A percentile compares a stretch with the other conserved stretches of the same genome.
Conservation (phyloP, 1,140 invertebrate species). For the Halotydeus destructor region DNA sequence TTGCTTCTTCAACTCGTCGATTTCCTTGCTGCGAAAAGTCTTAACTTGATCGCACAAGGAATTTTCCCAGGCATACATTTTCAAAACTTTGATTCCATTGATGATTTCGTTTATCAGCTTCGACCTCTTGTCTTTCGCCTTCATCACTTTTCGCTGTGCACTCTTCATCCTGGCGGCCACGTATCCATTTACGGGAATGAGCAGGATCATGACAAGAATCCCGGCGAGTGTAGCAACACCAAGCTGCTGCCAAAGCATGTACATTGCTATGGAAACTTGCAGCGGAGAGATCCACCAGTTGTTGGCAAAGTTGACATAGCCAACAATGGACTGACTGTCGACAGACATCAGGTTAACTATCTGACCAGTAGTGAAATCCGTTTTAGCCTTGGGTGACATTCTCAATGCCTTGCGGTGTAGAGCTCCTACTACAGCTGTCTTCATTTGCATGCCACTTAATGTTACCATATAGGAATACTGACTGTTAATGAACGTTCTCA, state of each 20-base stretch:
- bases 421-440: slow-evolving; percentile 18
- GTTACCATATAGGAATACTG: too few relatives aligned
- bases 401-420: slow-evolving; percentile 21
- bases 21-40: background rate
- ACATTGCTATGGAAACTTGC: slow-evolving; percentile 21
- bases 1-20: slow-evolving; percentile 10
- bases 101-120: slow-evolving; percentile 28
- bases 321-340: slow-evolving; percentile 8
- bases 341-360: slow-evolving; percentile 17
- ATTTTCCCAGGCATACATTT: slow-evolving; percentile 17
- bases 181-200: slow-evolving; percentile 70
- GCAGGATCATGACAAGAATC: slow-evolving; percentile 30
- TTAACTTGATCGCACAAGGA: slow-evolving; percentile 1
- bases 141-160: slow-evolving; percentile 27
- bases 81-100: slow-evolving; percentile 27
- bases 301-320: slow-evolving; percentile 13
- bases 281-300: slow-evolving; percentile 18
- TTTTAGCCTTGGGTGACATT: slow-evolving; percentile 21
- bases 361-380: slow-evolving; percentile 28
- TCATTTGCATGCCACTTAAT: slow-evolving; percentile 17
- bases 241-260: slow-evolving; percentile 22
- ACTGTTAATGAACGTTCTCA: too few relatives aligned
- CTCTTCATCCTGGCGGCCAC: slow-evolving; percentile 51
- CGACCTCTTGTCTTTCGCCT: slow-evolving; percentile 25
- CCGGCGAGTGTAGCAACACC: slow-evolving; percentile 23